Conservation (phyloP, 1,140 invertebrate genomes). For the Danaus plexippus region DNA sequence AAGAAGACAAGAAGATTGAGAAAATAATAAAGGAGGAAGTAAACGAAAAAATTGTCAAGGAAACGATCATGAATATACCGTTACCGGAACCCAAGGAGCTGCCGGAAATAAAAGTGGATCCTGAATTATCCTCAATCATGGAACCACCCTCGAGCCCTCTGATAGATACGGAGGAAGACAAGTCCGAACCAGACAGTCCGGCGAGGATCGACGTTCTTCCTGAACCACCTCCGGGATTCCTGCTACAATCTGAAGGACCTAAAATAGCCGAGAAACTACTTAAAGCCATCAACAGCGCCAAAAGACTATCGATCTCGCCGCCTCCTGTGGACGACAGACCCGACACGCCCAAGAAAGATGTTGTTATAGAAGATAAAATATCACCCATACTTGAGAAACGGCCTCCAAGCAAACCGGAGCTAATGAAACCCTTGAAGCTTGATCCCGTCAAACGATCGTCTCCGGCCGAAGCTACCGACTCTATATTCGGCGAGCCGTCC, state of each 20-base stretch:
- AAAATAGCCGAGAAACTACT: slow-evolving; percentile 76
- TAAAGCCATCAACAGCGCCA: slow-evolving; percentile 72
- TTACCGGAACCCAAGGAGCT: slow-evolving; percentile 48
- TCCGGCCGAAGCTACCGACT: slow-evolving; percentile 36
- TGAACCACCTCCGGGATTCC: slow-evolving; percentile 63
- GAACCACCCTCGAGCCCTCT: slow-evolving; percentile 66
- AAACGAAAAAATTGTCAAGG: slow-evolving; percentile 24
- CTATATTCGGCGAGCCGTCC: slow-evolving; percentile 58
- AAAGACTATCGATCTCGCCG: slow-evolving; percentile 60
- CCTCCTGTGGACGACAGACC: slow-evolving; percentile 48
- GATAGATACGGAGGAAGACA: slow-evolving; percentile 70
- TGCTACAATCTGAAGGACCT: slow-evolving; percentile 66
- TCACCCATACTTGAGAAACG: slow-evolving; percentile 34
- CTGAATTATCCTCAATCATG: slow-evolving; percentile 37
- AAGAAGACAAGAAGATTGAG: slow-evolving; percentile 20
- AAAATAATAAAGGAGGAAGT: slow-evolving; percentile 27
- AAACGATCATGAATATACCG: slow-evolving; percentile 35
- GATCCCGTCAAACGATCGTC: slow-evolving; percentile 42
- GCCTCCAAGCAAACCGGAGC: slow-evolving; percentile 31
- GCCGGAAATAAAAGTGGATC: slow-evolving; percentile 39
- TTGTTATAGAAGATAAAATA: slow-evolving; percentile 39
- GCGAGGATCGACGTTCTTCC: slow-evolving; percentile 62
- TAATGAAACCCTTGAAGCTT: slow-evolving; percentile 39
- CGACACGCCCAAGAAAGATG: slow-evolving; percentile 46
- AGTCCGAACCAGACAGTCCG: slow-evolving; percentile 72